Conservation (phyloP, 1,140 invertebrate genomes). For the Brachionus calyciflorus region DNA sequence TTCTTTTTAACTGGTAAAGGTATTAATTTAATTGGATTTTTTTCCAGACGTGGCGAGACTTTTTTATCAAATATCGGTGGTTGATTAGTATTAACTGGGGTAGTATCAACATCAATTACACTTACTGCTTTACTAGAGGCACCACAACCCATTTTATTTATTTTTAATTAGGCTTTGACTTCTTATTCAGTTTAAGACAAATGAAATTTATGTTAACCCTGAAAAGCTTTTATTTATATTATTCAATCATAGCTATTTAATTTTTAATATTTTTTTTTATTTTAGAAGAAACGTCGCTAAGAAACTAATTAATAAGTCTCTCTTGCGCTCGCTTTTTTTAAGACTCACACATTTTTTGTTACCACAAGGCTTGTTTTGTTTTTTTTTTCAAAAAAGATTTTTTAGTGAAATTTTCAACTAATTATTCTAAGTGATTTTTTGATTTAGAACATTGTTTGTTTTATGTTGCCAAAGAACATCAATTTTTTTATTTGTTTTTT, state of each 20-base stretch:
- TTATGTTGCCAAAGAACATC: no score
- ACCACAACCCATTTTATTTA: constrained; percentile 23
- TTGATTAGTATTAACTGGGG: background rate
- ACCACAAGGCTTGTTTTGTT: background rate
- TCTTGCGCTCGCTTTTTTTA: background rate
- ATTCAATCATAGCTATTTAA: constrained; percentile 8
- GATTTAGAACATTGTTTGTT: no score
- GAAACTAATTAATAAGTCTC: constrained; percentile 34
- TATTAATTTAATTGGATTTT: background rate
- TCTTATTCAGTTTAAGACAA: background rate
- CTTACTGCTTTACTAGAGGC: background rate
- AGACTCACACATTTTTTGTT: background rate
- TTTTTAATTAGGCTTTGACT: no score
- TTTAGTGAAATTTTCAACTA: no score
- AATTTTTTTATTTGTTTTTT: no score
- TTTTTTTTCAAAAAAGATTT: no score
- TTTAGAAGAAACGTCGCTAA: background rate
- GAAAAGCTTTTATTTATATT: no score
- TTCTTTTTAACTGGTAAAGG: constrained; percentile 30
- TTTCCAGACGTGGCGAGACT: background rate
- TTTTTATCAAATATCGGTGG: background rate
- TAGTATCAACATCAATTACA: background rate
- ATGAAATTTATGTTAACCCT: background rate
- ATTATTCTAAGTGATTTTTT: no score
- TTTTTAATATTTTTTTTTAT: background rate